These are phyloP conservation scores for Myiozetetes cayanensis DNA, from an alignment of 2,113 vertebrate species.

Conservation along the genomic window DNA sequence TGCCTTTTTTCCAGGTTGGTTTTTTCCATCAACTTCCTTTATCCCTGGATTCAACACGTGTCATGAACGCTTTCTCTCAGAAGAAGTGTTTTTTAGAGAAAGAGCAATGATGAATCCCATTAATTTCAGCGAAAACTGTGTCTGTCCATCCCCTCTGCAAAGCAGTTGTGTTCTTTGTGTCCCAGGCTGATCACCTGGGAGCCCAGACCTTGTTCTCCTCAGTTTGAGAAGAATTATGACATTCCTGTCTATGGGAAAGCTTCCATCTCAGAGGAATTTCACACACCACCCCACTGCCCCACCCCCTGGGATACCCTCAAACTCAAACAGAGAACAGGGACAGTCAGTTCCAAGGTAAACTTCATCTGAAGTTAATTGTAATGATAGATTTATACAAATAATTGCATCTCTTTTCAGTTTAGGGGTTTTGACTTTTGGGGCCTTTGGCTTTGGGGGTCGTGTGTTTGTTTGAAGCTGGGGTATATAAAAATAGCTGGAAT, in stretches of 20 bases:
- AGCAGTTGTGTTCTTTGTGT: background rate
- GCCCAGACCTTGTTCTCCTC: background rate
- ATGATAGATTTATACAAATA: background rate
- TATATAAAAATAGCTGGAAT: background rate
- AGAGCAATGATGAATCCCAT: background rate
- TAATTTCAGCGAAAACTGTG: background rate
- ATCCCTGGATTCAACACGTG: background rate
- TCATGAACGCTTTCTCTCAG: background rate
- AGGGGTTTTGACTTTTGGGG: background rate
- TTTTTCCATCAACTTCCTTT: background rate
- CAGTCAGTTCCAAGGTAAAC: background rate
- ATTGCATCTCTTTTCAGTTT: background rate
- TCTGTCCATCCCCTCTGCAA: background rate
- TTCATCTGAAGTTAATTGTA: background rate
- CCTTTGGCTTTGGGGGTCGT: background rate
- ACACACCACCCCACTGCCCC: accelerated
- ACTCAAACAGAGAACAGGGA: background rate
- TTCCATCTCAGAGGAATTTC: background rate
- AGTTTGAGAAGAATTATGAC: background rate
- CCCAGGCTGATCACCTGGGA: background rate
- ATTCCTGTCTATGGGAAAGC: background rate
- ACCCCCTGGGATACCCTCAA: background rate
- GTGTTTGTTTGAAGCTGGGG: background rate
- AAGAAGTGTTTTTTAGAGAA: background rate
- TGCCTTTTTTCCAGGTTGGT: background rate